Base-by-base conservation (phyloP, 2,888 invertebrate species). In the Eupithecia tripunctaria region DNA sequence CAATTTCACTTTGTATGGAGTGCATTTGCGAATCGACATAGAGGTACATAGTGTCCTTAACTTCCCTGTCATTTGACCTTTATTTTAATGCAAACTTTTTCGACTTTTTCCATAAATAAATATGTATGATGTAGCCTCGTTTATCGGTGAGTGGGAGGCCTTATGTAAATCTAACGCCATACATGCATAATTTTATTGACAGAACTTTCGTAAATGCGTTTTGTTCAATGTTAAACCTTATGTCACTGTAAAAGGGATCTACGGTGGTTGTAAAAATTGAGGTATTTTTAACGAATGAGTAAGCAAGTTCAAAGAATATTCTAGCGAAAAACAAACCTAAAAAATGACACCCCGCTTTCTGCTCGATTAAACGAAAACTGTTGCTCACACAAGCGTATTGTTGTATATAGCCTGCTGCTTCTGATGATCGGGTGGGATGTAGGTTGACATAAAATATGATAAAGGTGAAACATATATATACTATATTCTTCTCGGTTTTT, bases 301-400 rank as follows among this genome's bases (percentile, higher is more conserved):
- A 85, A 85, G 82, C 84, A 81, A 81, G 88, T 89, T 89, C 89
- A 89, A 89, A 89, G 89, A 86, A 88, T 82, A 81, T 82, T 79
- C 84, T 82, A 81, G 81, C 82, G 81, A 87, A 86, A 87, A 86
- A 85, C 80, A 86, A 85, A 84, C 84, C 81, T 84, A 83, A 86
- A 87, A 88, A 87, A 88, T 84, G 81, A 78, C 82, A 70, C 72
- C 75, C 78, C 75, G 83, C 88, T 89, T 88, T 88, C 86, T 87
- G 88, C 88, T 88, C 84, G 81, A 81, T 83, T 83, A 84, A 84
- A 85, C 80, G 88, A 84, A 87, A 88, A 85, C 84, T 83, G 85
- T 82, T 86, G 87, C 82, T 83, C 82, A 85, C 76, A 75, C 73
- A 64, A 69, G 78, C 81, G 78, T 77, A 77, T 74, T 76, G 71